Conservation (phyloP, 2,888 invertebrate species). For the Papilio protenor region DNA sequence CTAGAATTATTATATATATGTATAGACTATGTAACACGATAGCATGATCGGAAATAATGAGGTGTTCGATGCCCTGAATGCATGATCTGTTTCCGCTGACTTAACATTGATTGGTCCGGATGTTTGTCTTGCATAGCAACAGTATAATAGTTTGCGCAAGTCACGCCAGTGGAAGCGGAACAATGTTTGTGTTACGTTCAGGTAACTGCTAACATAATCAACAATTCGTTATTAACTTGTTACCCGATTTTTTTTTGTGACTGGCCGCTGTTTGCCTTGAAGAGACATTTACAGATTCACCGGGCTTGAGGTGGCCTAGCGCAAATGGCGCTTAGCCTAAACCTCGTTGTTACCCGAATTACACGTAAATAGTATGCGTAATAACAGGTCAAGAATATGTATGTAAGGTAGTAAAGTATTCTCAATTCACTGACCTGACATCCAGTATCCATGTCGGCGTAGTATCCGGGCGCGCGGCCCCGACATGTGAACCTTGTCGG, state of each 20-base stretch:
- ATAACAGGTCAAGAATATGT: not conserved
- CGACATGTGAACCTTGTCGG: conserved; percentile 86
- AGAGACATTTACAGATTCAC: too few species aligned
- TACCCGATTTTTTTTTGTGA: too few species aligned
- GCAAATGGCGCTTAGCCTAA: too few species aligned
- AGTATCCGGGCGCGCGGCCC: conserved; percentile 88
- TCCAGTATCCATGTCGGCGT: conserved; percentile 89
- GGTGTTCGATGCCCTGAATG: not conserved
- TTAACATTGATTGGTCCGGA: conserved; percentile 3
- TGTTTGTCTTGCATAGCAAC: not conserved
- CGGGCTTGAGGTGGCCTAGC: too few species aligned
- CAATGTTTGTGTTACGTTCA: not conserved
- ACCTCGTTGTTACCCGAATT: too few species aligned
- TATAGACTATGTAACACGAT: not conserved
- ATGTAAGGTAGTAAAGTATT: not conserved
- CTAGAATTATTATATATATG: not conserved
- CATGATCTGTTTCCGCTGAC: not conserved
- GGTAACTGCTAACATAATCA: not conserved
- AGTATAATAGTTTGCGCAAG: not conserved
- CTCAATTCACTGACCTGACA: conserved; percentile 85
- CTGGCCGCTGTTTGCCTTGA: too few species aligned
- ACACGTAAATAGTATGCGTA: not conserved
- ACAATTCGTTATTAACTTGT: not conserved
- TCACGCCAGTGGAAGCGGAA: not conserved
- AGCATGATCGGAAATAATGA: conserved; percentile 2